phyloP scores from a whole-genome alignment of 2,797 vertebrate species.

The Enteromius treurensis region DNA sequence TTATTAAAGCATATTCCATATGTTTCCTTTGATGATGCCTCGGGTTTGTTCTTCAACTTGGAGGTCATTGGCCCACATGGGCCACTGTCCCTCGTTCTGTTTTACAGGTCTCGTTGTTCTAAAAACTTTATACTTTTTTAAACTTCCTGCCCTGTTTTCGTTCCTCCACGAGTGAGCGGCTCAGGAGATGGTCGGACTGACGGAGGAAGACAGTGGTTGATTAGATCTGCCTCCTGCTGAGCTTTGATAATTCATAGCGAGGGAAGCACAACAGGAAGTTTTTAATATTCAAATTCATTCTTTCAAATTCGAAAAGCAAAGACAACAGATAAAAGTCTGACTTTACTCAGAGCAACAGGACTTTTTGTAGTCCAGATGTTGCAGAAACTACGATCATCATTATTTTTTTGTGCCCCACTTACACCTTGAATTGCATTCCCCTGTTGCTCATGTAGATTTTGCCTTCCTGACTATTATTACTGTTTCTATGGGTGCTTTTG shows the following conservation, averaged over 20 bases:
- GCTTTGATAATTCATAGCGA: constrained; percentile 60
- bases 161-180: constrained; percentile 37
- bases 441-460: background rate
- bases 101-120: constrained; percentile 16
- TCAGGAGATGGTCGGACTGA: constrained; percentile 46
- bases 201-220: constrained; percentile 51
- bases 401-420: background rate
- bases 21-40: constrained; percentile 10
- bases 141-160: constrained; percentile 41
- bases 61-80: constrained; percentile 31
- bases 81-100: constrained; percentile 11
- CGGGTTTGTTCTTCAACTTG: constrained; percentile 4
- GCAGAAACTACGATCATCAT: background rate
- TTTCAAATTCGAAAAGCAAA: constrained; percentile 43
- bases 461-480: background rate
- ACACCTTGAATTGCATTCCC: background rate
- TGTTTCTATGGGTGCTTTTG: background rate
- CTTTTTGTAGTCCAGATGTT: constrained; percentile 45
- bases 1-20: constrained; percentile 14
- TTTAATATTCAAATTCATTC: constrained; percentile 63
- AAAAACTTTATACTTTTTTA: background rate
- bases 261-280: constrained; percentile 59
- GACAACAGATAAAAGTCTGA: constrained; percentile 38
- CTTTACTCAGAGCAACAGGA: constrained; percentile 33
- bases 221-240: constrained; percentile 59